Base-by-base conservation (phyloP, 2,888 invertebrate species). In the Oeneis ivallda region DNA sequence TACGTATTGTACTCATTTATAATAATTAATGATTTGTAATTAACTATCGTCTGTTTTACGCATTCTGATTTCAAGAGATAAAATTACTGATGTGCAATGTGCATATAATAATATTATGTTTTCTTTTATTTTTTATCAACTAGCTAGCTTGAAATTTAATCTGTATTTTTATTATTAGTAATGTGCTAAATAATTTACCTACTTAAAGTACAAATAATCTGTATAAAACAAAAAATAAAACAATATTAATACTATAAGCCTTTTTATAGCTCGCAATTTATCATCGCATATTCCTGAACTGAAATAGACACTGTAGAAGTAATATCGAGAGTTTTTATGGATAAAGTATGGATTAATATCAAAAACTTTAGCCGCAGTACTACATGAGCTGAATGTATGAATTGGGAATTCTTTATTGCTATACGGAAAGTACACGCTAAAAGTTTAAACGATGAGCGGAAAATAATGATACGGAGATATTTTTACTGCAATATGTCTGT, bases 321-420 rank as follows among this genome's bases (percentile, higher is more conserved):
- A 74, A 73, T 71, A 71, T 69, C 68, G 70, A 73, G 68, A 75
- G 70, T 75, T 76, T 77, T 73, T 70, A 76, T 72, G 68, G 66
- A 68, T 65, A 67, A 71, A 70, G 66, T 75, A 70, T 67, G 65
- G 70, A 68, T 70, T 70, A 70, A 70, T 70, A 70, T 66, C 63
- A 62, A 58, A 68, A 70, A 70, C 54, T 70, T 70, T 67, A 58
- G 63, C 70, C 62, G 65, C 68, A 66, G 57, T 62, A 68, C 56
- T 65, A 70, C 70, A 67, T 59, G 65, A 65, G 63, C 64, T 62
- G 70, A 69, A 69, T 69, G 43, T 47, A 52, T 65, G 65, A 70
- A 70, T 66, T 65, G 70, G 64, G 62, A 70, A 65, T 70, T 64
- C 61, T 63, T 70, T 70, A 64, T 49, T 47, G 53, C 61, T 34